Evolutionary conservation across 2,888 invertebrate genomes (phyloP), one percentile per base, ranked within the genome.

Genomic region (Stenichneumon culpator): DNA sequence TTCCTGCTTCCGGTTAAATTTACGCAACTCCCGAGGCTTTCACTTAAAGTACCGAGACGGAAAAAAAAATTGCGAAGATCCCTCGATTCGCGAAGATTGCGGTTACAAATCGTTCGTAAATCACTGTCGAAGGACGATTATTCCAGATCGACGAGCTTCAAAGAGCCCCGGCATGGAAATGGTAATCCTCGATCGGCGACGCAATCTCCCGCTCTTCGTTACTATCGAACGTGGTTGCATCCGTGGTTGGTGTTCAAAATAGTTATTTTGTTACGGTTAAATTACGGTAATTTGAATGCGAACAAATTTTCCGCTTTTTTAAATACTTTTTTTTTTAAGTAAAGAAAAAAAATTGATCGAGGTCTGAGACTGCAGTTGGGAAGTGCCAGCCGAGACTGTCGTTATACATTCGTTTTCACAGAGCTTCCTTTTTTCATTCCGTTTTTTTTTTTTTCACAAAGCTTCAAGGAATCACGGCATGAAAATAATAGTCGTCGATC

Each of bases 21-120:
- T 85, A 86, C 79, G 86, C 84, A 88, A 87, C 84, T 57, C 11
- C 25, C 65, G 54, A 79, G 67, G 85, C 88, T 88, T 87, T 88
- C 88, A 83, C 88, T 87, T 82, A 73, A 79, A 44, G 70, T 75
- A 25, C 28, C 63, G 65, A 67, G 47, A n/a, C 54, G 44, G 54
- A 52, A 44, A 47, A 16, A n/a, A 54, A 28, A 60, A 74, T 57
- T 28, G 63, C 32, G 44, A 32, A 28, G 60, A 74, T 60, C 25
- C 14, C 36, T 47, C 47, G n/a, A 25, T 60, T 63, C 47, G n/a
- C 28, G 19, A 47, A 63, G 63, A 73, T 75, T 75, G 25, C 57
- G 9, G 25, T 22, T 22, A 25, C 11, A 0, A 16, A 25, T 57
- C 3, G 14, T 25, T 57, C 25, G 22, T 11, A 22, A 11, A 57